Evolutionary conservation across 2,797 vertebrate genomes (phyloP).

Genomic region (Emydoidea blandingii): DNA sequence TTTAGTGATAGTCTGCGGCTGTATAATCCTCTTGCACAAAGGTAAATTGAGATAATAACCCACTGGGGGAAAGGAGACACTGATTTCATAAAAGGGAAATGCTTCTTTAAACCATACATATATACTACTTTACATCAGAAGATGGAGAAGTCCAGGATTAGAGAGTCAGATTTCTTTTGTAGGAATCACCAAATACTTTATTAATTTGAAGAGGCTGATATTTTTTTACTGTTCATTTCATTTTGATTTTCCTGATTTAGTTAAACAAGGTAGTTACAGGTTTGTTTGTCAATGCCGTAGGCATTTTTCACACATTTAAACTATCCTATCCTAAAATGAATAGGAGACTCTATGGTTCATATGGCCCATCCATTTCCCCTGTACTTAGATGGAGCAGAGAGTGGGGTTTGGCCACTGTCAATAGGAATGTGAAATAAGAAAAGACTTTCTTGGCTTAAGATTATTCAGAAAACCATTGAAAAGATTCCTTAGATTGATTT

Average conservation of each 20-base stretch:
- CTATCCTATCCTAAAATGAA: not conserved
- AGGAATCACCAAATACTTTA: not conserved
- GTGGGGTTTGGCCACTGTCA: constrained; percentile 51
- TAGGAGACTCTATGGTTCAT: not conserved
- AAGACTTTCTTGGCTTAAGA: not conserved
- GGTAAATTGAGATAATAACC: not conserved
- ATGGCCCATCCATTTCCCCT: not conserved
- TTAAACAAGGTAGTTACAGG: constrained; percentile 18
- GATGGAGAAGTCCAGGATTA: not conserved
- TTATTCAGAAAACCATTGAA: constrained; percentile 54
- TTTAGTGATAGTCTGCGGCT: not conserved
- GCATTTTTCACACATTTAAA: not conserved
- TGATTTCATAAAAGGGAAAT: not conserved
- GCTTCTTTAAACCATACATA: not conserved
- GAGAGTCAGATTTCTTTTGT: not conserved
- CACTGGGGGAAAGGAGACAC: not conserved
- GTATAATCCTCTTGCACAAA: not conserved
- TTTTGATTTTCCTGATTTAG: constrained; percentile 39
- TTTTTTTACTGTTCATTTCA: not conserved
- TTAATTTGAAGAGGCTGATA: constrained; percentile 22
- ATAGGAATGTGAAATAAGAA: not conserved
- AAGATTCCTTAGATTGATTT: constrained; percentile 1
- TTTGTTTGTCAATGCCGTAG: not conserved
- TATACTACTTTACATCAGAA: not conserved
- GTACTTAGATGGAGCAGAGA: constrained; percentile 31